Evolutionary conservation across 2,888 invertebrate species (phyloP).

Genomic region (Acrocyrtus sp.): DNA sequence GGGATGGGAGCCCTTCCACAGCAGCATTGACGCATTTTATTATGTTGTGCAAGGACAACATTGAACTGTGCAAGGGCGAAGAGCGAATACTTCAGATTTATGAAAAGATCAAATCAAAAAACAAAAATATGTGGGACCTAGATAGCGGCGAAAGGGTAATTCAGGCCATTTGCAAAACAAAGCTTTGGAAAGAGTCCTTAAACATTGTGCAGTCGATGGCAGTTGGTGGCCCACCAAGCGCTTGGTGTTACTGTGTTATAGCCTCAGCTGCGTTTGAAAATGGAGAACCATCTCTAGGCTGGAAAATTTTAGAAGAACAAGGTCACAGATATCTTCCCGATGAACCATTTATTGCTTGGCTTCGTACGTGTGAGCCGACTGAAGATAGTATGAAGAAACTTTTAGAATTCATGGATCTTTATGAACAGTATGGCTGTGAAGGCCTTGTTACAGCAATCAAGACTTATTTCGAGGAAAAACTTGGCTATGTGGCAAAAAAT

Average conservation of each 20-base stretch:
- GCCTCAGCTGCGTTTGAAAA: constrained; percentile 73
- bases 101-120: constrained; percentile 68
- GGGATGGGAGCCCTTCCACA: constrained; percentile 67
- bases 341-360: constrained; percentile 70
- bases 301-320: constrained; percentile 72
- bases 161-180: constrained; percentile 73
- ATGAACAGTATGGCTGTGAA: constrained; percentile 64
- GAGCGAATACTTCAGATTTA: constrained; percentile 71
- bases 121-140: constrained; percentile 72
- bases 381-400: constrained; percentile 71
- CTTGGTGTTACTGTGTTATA: constrained; percentile 67
- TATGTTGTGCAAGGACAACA: constrained; percentile 13
- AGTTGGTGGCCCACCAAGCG: constrained; percentile 61
- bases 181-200: constrained; percentile 74
- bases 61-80: constrained; percentile 64
- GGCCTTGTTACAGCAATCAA: constrained; percentile 65
- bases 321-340: constrained; percentile 68
- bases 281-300: constrained; percentile 71
- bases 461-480: constrained; percentile 39
- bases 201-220: constrained; percentile 73
- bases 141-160: constrained; percentile 73
- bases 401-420: constrained; percentile 70
- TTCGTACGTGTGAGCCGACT: constrained; percentile 68
- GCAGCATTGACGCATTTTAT: constrained; percentile 40
- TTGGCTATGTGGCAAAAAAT: constrained; percentile 43